Conservation (phyloP, 2,797 vertebrate genomes). For the Sarcophilus harrisii region DNA sequence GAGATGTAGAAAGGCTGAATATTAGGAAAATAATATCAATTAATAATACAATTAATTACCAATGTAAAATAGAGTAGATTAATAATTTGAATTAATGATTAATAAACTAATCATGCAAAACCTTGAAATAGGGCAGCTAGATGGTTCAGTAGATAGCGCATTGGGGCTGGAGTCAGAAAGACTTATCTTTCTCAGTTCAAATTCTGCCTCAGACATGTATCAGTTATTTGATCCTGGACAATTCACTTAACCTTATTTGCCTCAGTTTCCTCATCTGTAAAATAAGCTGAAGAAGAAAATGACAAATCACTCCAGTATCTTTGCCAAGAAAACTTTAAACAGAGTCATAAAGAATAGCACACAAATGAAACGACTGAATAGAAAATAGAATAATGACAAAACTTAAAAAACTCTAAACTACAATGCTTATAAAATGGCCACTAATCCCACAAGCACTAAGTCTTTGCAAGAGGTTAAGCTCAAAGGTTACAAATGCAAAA, state of each 20-base stretch:
- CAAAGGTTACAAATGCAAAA: background rate
- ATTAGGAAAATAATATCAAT: background rate
- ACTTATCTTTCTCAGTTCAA: background rate
- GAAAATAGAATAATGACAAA: background rate
- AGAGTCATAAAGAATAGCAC: background rate
- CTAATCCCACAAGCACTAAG: background rate
- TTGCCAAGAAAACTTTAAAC: background rate
- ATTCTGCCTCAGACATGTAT: background rate
- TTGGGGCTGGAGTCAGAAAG: background rate
- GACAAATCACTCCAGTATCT: background rate
- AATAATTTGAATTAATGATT: background rate
- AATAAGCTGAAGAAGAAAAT: background rate
- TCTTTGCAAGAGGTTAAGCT: background rate
- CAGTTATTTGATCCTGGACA: background rate
- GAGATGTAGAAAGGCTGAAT: background rate
- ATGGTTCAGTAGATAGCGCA: background rate
- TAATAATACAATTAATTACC: background rate
- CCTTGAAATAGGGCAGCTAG: background rate
- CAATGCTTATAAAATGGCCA: background rate
- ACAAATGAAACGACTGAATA: background rate
- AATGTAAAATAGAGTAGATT: background rate
- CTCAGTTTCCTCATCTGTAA: background rate
- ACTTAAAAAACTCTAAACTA: background rate
- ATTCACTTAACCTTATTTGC: background rate
- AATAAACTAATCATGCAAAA: background rate